These are phyloP conservation scores for Pelecanoides urinatrix DNA, from an alignment of 2,113 vertebrate species.

Conservation along the genomic window DNA sequence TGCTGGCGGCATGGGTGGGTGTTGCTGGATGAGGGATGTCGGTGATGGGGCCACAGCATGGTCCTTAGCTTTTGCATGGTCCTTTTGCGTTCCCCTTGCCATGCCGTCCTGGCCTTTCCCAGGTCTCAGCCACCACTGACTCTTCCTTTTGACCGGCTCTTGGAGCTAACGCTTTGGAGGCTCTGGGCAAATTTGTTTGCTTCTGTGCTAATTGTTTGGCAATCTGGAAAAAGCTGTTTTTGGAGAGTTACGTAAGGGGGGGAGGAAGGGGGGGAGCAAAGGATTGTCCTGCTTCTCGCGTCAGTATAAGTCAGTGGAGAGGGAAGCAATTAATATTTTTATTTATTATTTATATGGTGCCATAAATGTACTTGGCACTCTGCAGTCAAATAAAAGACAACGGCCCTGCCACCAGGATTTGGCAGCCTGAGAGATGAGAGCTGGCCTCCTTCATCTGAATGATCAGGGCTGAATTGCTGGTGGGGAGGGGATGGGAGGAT, in stretches of 20 bases:
- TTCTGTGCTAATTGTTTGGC: conserved; percentile 27
- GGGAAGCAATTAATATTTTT: conserved; percentile 29
- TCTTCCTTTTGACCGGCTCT: not conserved
- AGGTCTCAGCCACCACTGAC: not conserved
- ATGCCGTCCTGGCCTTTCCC: not conserved
- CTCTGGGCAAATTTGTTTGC: not conserved
- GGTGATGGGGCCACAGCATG: fast-evolving
- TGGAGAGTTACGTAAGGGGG: not conserved
- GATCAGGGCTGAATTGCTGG: not conserved
- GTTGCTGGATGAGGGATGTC: not conserved
- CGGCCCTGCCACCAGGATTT: not conserved
- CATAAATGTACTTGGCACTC: conserved; percentile 43
- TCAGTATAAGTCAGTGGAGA: not conserved
- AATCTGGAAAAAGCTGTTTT: conserved; percentile 8
- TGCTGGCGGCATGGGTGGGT: not conserved
- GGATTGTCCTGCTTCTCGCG: conserved; percentile 8
- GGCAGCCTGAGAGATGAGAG: not conserved
- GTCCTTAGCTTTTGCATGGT: not conserved
- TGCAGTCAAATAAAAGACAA: conserved; percentile 38
- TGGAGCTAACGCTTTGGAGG: not conserved
- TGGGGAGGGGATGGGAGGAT: not conserved
- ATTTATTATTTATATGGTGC: conserved; percentile 48
- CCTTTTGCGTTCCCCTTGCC: not conserved
- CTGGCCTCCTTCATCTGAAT: not conserved
- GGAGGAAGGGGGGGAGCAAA: not conserved